Evolutionary conservation across 1,140 invertebrate species (phyloP), one percentile per base, ranked within the genome.

Genomic region (Chironomus tepperi): DNA sequence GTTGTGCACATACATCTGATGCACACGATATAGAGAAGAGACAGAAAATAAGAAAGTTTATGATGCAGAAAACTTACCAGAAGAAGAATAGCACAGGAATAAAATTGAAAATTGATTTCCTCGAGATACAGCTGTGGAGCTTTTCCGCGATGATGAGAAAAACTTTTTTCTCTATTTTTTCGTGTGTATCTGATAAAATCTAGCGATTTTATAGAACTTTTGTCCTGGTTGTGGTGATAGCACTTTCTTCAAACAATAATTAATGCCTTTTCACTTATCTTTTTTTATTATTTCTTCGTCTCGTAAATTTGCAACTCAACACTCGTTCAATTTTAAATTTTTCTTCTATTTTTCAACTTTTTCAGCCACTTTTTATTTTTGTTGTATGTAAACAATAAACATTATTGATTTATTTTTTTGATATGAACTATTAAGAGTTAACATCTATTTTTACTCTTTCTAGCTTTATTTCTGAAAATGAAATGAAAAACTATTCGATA

Each of bases 101-200:
- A 57, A 57, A 57, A 57, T 57, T 57, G 47, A 57, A 57, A 57
- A 57, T 57, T 57, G 47, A 57, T 57, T 57, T 57, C 47, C 12
- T 57, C 10, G 47, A n/a, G 47, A 57, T 57, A n/a, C 47, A 57
- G 47, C 47, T 57, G 43, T 15, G 43, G 15, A 47, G 43, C 43
- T 47, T 47, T 47, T 47, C 15, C 43, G 12, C 47, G 47, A 57
- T 57, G 47, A 57, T 57, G 47, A 57, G 47, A 57, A 57, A 57
- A 57, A 57, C 1, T 12, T 57, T 57, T 57, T 10, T n/a, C 43
- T 47, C 2, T 47, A 15, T 47, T 57, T 15, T 57, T 12, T 57
- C 47, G 47, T 15, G 24, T 34, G 3, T 57, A 5, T 57, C 47
- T 57, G 15, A 15, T n/a, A 57, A 57, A 15, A 57, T 57, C 47